These are phyloP conservation scores for Vulpes vulpes DNA, from an alignment of 2,113 vertebrate species.

Conservation along the genomic window DNA sequence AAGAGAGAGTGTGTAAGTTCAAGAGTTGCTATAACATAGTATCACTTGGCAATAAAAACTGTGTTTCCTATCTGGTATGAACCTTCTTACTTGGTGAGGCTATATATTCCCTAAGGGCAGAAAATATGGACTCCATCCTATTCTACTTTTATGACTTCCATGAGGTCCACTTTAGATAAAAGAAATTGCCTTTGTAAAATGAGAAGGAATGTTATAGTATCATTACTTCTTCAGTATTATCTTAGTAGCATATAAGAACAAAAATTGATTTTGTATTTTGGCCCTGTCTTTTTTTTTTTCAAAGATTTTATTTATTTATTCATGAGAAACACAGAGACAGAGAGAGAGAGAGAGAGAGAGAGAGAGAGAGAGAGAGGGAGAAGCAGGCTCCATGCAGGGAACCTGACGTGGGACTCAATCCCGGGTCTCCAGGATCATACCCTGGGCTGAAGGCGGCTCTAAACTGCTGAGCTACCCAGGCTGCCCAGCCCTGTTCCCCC, in stretches of 20 bases:
- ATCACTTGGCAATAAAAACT: background rate
- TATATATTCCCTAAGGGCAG: background rate
- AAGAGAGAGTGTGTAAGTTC: background rate
- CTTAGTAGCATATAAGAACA: background rate
- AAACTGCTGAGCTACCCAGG: too few species aligned
- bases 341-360: too few species aligned
- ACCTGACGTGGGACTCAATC: too few species aligned
- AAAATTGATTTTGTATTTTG: background rate
- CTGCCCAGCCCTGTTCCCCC: too few species aligned
- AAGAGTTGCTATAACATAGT: background rate
- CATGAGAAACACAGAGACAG: too few species aligned
- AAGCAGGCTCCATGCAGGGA: too few species aligned
- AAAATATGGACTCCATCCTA: background rate
- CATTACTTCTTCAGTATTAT: background rate
- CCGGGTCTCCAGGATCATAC: too few species aligned
- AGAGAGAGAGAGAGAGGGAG: too few species aligned
- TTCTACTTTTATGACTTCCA: background rate
- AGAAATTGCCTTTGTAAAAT: background rate
- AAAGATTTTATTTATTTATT: too few species aligned
- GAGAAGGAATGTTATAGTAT: background rate
- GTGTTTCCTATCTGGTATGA: background rate
- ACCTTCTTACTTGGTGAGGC: background rate
- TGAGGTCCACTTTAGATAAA: background rate
- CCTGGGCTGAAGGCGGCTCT: too few species aligned
- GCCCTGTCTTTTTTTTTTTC: background rate